Conservation (phyloP, 2,888 invertebrate species). For the Ophion slaviceki region DNA sequence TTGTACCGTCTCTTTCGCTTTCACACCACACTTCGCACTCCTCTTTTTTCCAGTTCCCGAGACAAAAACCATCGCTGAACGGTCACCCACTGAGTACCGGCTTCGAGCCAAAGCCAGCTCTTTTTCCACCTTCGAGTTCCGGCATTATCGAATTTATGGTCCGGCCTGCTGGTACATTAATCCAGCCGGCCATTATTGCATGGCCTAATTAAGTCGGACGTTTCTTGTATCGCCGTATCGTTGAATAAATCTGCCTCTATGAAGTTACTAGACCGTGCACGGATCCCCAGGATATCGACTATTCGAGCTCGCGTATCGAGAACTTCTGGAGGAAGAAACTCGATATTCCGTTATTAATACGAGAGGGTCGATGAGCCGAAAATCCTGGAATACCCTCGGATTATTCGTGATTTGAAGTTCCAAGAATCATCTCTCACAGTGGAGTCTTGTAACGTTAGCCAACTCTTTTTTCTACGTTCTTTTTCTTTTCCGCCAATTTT, state of each 20-base stretch:
- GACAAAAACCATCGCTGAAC: no score
- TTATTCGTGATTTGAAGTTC: slow-evolving; percentile 40
- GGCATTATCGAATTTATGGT: not conserved
- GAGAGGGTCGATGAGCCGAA: slow-evolving; percentile 17
- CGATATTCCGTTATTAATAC: slow-evolving; percentile 56
- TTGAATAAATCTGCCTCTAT: not conserved
- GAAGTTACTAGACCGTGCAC: slow-evolving; percentile 23
- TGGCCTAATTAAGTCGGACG: not conserved
- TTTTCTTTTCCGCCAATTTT: slow-evolving; percentile 5
- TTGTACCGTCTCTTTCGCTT: no score
- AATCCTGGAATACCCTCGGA: slow-evolving; percentile 7
- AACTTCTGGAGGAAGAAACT: slow-evolving; percentile 39
- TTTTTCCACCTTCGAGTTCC: not conserved
- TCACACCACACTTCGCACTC: no score
- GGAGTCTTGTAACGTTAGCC: slow-evolving; percentile 14
- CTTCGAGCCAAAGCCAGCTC: no score
- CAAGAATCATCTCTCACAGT: slow-evolving; percentile 19
- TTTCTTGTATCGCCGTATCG: not conserved
- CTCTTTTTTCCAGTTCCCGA: no score
- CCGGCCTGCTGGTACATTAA: not conserved
- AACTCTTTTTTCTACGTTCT: not conserved
- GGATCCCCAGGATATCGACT: slow-evolving; percentile 15
- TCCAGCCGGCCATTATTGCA: not conserved
- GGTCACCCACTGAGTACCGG: no score
- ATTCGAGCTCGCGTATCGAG: slow-evolving; percentile 21